Evolutionary conservation across 2,797 vertebrate species (phyloP), one percentile per base, ranked within the genome.

Genomic region (Geotrypetes seraphini): DNA sequence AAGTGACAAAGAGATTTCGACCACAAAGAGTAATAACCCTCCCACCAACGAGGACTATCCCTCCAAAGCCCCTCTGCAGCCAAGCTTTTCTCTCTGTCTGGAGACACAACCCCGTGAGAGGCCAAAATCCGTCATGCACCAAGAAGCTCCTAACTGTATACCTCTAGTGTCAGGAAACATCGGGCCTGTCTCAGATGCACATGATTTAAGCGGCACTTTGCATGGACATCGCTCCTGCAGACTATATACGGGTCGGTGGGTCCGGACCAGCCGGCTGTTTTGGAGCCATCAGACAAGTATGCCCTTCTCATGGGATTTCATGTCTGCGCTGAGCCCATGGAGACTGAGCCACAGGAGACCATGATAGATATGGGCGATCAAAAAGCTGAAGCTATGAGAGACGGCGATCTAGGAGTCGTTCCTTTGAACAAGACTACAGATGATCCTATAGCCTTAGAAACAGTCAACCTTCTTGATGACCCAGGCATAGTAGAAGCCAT

Each of bases 331-430:
- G 71, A 51, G 12, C 63, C 53, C 4, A 34, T 2, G 0, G 50
- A 20, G 10, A 5, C 9, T 26, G 6, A 8, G 2, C 13, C 8
- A 10, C 11, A 16, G 6, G 11, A 16, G 5, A 19, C 0, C 28
- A 47, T 1, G 68, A 92, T 34, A 73, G 89, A 15, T 85, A 90
- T 3, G 24, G 89, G 23, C 81, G 89, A 1, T 96, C 92, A 5
- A 73, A 89, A 33, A 96, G 93, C 62, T 88, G 89, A 44, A 95
- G 91, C 65, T 88, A 95, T 2, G 89, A 91, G 27, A 78, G 89
- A 18, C 85, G 81, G 6, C 71, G 90, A 16, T 95, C 92, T 6
- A 71, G 90, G 29, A 97, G 91, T 69, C 87, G 80, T 4, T 93
- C 91, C 10, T 86, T 86, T 43, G 91, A 94, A 32, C 88, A 90